Evolutionary conservation across 2,888 invertebrate species (phyloP).

Genomic region (Eledone cirrhosa): DNA sequence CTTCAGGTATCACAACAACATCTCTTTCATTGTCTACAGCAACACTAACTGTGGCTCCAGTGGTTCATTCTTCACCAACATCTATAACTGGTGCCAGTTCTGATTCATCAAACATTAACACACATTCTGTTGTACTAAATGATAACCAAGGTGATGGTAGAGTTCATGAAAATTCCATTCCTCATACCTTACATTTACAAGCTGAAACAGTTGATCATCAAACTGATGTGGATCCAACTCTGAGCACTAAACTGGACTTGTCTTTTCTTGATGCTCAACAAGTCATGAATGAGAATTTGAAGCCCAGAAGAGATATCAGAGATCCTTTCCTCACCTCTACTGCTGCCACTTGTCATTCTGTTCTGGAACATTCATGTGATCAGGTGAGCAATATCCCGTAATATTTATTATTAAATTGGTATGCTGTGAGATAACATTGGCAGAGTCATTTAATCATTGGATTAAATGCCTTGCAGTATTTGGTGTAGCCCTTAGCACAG

Average conservation of each 20-base stretch:
- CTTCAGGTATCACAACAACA: not conserved
- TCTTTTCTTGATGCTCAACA: conserved; percentile 21
- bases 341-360: not conserved
- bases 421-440: too few relatives aligned
- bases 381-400: not conserved
- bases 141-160: not conserved
- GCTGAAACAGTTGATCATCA: not conserved
- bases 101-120: not conserved
- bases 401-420: too few relatives aligned
- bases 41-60: not conserved
- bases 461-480: too few relatives aligned
- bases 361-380: not conserved
- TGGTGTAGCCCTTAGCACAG: too few relatives aligned
- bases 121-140: not conserved
- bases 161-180: not conserved
- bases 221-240: not conserved
- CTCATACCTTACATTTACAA: not conserved
- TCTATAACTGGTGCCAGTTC: not conserved
- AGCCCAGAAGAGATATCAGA: conserved; percentile 1
- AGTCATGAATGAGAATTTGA: conserved; percentile 5
- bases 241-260: not conserved
- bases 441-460: too few relatives aligned
- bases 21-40: not conserved
- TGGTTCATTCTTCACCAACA: not conserved
- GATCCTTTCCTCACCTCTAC: conserved; percentile 2